Conservation (phyloP, 2,113 vertebrate species). For the Pseudopipra pipra region DNA sequence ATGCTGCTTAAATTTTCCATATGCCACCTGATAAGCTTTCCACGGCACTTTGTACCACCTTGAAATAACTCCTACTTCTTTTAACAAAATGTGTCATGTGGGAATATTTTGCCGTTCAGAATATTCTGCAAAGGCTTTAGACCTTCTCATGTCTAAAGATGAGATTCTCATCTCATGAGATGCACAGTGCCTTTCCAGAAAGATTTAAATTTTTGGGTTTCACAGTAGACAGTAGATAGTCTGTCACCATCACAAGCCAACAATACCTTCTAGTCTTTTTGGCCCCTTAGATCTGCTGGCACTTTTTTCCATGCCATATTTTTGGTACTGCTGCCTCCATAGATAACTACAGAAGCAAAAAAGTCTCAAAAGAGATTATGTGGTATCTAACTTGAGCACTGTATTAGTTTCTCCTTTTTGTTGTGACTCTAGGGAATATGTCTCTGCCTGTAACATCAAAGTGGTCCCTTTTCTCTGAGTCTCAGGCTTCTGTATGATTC, state of each 20-base stretch:
- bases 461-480: neutral
- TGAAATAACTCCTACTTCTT: conserved; percentile 23
- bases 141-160: neutral
- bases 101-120: conserved; percentile 2
- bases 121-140: neutral
- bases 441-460: neutral
- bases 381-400: neutral
- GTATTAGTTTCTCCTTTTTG: neutral
- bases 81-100: neutral
- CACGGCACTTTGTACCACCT: conserved; percentile 1
- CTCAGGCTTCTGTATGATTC: neutral
- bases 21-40: conserved; percentile 38
- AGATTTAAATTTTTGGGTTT: neutral
- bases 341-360: neutral
- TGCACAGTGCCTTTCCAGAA: neutral
- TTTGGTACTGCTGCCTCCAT: neutral
- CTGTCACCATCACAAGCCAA: neutral
- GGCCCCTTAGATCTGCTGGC: neutral
- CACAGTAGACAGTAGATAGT: neutral
- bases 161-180: neutral
- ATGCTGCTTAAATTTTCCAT: neutral
- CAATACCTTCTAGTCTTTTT: neutral
- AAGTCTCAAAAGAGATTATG: neutral
- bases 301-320: neutral
- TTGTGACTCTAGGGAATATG: neutral